Percentiles rank a stretch among this genome's conserved stretches.
phyloP scores from a whole-genome alignment of 2,888 invertebrate genomes.

The Lithophane socia region DNA sequence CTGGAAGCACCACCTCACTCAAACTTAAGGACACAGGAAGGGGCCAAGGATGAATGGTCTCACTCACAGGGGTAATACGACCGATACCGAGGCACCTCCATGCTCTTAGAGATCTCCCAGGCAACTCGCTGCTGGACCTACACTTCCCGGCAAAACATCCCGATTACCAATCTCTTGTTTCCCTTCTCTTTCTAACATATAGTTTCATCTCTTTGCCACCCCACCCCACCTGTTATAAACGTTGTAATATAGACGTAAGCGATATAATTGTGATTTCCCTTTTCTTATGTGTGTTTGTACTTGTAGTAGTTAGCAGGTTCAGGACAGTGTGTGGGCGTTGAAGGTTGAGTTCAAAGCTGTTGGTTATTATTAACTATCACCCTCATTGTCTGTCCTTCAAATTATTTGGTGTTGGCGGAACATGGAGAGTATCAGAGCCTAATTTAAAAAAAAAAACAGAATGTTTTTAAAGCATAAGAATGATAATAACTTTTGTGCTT shows the following conservation, averaged over 20 bases:
- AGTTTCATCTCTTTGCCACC: conserved; percentile 70
- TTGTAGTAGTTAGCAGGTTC: conserved; percentile 65
- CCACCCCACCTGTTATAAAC: conserved; percentile 79
- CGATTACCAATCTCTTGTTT: conserved; percentile 63
- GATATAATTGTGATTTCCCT: conserved; percentile 78
- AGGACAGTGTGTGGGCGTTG: conserved; percentile 22
- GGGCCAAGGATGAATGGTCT: conserved; percentile 30
- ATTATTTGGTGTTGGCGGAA: background rate
- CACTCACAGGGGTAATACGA: conserved; percentile 89
- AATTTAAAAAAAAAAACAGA: background rate
- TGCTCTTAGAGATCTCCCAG: conserved; percentile 87
- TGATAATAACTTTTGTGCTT: background rate
- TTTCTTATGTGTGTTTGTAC: conserved; percentile 64
- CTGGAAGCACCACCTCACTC: conserved; percentile 37
- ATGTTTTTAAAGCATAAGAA: background rate
- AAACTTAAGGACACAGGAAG: conserved; percentile 39
- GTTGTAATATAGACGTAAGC: conserved; percentile 75
- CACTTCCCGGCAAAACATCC: conserved; percentile 75
- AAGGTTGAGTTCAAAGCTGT: conserved; percentile 29
- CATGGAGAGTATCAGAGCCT: background rate
- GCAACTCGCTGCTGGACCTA: conserved; percentile 82
- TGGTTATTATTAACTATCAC: conserved; percentile 1
- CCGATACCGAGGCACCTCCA: conserved; percentile 90
- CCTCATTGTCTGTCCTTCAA: background rate
- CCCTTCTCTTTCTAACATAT: conserved; percentile 57